phyloP scores from a whole-genome alignment of 2,888 invertebrate genomes.

The Aphidius colemani region DNA sequence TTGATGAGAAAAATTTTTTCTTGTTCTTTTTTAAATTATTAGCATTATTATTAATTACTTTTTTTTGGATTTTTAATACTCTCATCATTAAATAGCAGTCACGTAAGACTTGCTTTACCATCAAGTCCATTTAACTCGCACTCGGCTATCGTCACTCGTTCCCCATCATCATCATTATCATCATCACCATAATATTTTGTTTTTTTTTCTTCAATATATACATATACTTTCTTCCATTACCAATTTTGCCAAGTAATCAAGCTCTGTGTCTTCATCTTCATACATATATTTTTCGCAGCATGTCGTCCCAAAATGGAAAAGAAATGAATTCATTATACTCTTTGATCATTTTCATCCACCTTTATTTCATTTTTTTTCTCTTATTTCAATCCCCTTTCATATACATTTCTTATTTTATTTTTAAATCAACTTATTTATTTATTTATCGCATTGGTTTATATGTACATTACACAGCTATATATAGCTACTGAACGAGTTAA shows the following conservation, averaged over 20 bases:
- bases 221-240: not conserved
- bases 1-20: not conserved
- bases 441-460: not conserved
- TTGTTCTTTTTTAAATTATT: conserved; percentile 2
- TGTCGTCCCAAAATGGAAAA: conserved; percentile 12
- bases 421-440: not conserved
- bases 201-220: not conserved
- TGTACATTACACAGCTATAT: no score
- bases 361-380: not conserved
- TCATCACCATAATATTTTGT: not conserved
- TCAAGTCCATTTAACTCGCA: not conserved
- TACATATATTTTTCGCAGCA: conserved; percentile 21
- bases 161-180: not conserved
- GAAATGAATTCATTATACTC: conserved; percentile 20
- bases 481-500: no score
- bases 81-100: not conserved
- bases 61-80: not conserved
- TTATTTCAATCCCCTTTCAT: no score
- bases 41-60: not conserved
- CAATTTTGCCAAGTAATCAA: conserved; percentile 27
- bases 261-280: conserved; percentile 24
- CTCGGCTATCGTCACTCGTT: conserved; percentile 11
- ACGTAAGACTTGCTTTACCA: not conserved
- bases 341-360: not conserved
- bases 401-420: not conserved